Evolutionary conservation across 2,797 vertebrate species (phyloP), one percentile per base, ranked within the genome.

Genomic region (Sebastolobus altivelis): DNA sequence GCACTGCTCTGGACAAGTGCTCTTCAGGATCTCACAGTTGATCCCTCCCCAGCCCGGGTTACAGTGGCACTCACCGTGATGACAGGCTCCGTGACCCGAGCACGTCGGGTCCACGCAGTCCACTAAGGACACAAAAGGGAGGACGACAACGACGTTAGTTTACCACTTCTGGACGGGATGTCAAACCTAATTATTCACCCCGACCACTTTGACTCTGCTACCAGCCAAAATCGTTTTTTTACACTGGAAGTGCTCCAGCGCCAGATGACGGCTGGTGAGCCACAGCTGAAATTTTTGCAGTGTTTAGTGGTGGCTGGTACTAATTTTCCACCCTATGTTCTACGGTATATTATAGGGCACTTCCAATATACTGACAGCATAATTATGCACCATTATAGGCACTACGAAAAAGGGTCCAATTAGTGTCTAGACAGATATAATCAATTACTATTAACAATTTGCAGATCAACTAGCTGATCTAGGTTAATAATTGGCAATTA

Each of bases 1-100:
- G 88, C 99, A 99, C 90, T 99, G 98, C 72, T 99, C 98, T 0
- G 98, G 97, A 88, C 99, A 99, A 93, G 97, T 96, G 10, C 97
- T 99, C 94, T 98, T 98, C 87, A 97, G 93, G 61, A 97, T 96
- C 88, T 99, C 98, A 82, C 99, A 99, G 90, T 92, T 96, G 92
- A 84, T 94, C 16, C 99, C 99, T 0, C 97, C 97, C 99, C 99
- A 99, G 84, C 98, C 98, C 0, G 97, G 97, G 86, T 95, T 98
- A 91, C 99, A 99, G 91, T 99, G 98, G 90, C 99, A 99, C 87
- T 98, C 98, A 0, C 98, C 97, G 0, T 98, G 97, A 92, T 99
- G 97, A 87, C 99, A 99, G 65, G 98, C 91, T 0, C 99, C 99
- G 0, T 99, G 98, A 82, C 94, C 93, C 20, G 98, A 97, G 94